phyloP scores from a whole-genome alignment of 2,797 vertebrate species.

The Paramormyrops hopkinsi region DNA sequence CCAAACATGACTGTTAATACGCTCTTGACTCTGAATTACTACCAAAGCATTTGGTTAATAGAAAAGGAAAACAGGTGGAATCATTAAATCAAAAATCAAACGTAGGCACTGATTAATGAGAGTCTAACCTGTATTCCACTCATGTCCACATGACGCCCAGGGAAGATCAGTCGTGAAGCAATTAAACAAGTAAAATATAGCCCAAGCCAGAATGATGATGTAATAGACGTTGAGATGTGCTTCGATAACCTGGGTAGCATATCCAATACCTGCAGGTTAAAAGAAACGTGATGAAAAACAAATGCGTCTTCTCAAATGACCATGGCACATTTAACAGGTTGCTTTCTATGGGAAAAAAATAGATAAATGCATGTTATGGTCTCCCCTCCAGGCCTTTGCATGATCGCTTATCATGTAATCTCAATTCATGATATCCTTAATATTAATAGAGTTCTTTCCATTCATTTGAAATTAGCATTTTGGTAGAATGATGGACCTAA shows the following conservation, averaged over 20 bases:
- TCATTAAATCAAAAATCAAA: slow-evolving; percentile 1
- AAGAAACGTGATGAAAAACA: background rate
- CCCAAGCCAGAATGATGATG: slow-evolving; percentile 93
- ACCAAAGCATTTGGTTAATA: background rate
- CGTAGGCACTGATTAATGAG: background rate
- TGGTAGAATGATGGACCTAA: background rate
- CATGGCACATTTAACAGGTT: background rate
- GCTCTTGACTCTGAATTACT: background rate
- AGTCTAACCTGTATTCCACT: slow-evolving; percentile 92
- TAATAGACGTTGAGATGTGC: slow-evolving; percentile 96
- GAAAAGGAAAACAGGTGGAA: background rate
- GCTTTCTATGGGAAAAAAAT: background rate
- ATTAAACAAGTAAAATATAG: slow-evolving; percentile 97
- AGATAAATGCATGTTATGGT: background rate
- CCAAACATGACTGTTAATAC: background rate
- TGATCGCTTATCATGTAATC: background rate
- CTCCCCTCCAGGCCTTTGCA: background rate
- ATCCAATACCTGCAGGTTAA: slow-evolving; percentile 78
- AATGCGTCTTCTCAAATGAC: background rate
- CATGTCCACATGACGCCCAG: slow-evolving; percentile 94
- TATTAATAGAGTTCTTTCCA: background rate
- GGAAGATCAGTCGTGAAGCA: slow-evolving; percentile 95
- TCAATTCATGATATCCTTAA: background rate
- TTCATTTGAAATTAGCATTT: background rate
- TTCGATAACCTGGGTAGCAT: slow-evolving; percentile 95